These are phyloP conservation scores for Panulirus ornatus DNA, from an alignment of 1,140 invertebrate species.

Conservation along the genomic window DNA sequence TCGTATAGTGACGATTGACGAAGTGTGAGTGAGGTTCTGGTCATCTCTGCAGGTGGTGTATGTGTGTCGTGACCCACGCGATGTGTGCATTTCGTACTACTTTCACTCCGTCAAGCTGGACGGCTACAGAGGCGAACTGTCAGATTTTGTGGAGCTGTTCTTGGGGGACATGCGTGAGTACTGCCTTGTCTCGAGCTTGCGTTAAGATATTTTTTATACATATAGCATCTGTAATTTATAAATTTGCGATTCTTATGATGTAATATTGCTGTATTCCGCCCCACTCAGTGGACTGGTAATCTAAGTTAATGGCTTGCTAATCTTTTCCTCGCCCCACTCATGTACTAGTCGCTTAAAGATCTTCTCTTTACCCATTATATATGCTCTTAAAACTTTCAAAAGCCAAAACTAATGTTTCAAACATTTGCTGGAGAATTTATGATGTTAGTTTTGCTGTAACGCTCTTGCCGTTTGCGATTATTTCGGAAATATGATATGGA, in stretches of 20 bases:
- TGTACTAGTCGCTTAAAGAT: background rate
- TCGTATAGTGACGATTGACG: too few relatives aligned
- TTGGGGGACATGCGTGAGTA: slow-evolving; percentile 81
- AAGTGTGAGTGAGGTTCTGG: too few relatives aligned
- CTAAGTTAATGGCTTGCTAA: background rate
- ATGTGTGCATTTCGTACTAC: slow-evolving; percentile 94
- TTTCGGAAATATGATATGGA: too few relatives aligned
- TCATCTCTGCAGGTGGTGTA: slow-evolving; percentile 92
- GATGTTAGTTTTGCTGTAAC: too few relatives aligned
- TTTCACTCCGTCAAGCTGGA: slow-evolving; percentile 89
- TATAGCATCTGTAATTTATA: background rate
- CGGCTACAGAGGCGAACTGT: slow-evolving; percentile 84
- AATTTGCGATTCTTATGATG: background rate
- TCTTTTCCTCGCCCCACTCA: background rate
- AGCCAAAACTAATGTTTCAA: too few relatives aligned
- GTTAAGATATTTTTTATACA: background rate
- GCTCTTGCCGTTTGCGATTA: too few relatives aligned
- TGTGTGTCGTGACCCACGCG: slow-evolving; percentile 94
- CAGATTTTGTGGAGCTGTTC: slow-evolving; percentile 89
- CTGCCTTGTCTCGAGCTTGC: background rate
- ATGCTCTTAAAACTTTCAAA: too few relatives aligned
- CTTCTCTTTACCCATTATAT: too few relatives aligned
- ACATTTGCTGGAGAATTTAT: too few relatives aligned
- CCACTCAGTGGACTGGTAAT: too few relatives aligned
- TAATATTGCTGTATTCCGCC: too few relatives aligned